These are phyloP conservation scores for Origma solitaria DNA, from an alignment of 2,113 vertebrate genomes.

Conservation along the genomic window DNA sequence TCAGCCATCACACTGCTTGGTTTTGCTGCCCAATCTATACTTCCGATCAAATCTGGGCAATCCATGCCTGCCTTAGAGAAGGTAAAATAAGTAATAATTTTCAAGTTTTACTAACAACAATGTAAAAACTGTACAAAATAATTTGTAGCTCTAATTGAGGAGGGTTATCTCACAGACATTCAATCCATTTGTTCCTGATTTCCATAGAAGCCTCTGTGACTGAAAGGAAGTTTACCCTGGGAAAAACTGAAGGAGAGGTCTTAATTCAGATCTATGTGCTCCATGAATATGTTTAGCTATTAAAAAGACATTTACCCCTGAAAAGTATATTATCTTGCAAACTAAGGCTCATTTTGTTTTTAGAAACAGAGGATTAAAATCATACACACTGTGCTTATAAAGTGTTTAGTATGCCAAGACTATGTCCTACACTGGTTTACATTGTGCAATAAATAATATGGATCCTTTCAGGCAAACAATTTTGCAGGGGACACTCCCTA, in stretches of 20 bases:
- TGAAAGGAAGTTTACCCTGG: neutral
- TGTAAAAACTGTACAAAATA: neutral
- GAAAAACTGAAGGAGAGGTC: neutral
- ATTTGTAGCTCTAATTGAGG: neutral
- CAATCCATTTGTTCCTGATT: neutral
- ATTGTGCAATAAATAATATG: neutral
- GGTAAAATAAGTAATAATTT: neutral
- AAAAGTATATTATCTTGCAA: neutral
- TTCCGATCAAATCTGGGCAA: neutral
- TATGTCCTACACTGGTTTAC: neutral
- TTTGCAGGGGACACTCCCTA: neutral
- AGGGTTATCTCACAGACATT: neutral
- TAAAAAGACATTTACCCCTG: neutral
- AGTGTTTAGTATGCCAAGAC: neutral
- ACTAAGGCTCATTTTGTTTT: neutral
- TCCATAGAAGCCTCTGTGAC: neutral
- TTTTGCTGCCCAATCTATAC: neutral
- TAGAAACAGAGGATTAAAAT: neutral
- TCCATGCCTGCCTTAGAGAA: neutral
- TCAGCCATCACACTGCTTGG: neutral
- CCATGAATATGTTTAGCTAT: neutral
- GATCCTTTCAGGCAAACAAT: neutral
- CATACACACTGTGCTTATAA: neutral
- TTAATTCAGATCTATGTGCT: neutral
- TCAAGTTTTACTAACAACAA: neutral